Evolutionary conservation across 2,113 vertebrate genomes (phyloP), one percentile per base, ranked within the genome.

Genomic region (Dipodomys ordii): DNA sequence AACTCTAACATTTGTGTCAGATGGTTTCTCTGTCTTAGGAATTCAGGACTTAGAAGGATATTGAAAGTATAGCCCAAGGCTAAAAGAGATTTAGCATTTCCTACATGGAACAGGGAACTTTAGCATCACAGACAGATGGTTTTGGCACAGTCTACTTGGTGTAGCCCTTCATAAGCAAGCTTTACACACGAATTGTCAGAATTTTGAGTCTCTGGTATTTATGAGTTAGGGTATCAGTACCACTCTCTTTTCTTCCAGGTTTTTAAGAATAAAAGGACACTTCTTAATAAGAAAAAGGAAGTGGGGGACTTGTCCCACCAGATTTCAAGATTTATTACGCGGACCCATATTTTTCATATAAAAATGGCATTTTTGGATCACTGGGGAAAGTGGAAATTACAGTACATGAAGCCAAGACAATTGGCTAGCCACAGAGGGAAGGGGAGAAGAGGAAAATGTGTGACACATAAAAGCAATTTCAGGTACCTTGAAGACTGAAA

Each of bases 1-100:
- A 95, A 91, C 89, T 88, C 77, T 91, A 83, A 94, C 83, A 80
- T 71, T 93, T 72, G 6, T 46, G 35, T 95, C 89, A 90, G 91
- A 90, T 77, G 86, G 44, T 20, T 79, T 81, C 62, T 39, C 91
- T 39, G 69, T 77, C 67, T 83, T 69, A 91, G 78, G 95, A 94
- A 96, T 91, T 94, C 62, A 46, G 35, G 78, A 67, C 60, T 92
- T 83, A 82, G 28, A 87, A 92, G 39, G 53, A 65, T 77, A 65
- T 30, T 76, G 23, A 89, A 96, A 94, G 73, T 9, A 46, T 1
- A 84, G 46, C 72, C 87, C 65, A 57, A 67, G 67, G 91, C 64
- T 71, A 78, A 84, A 95, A 86, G 82, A 85, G 76, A 88, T 67
- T 87, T 69, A 30, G 76, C 72, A 67, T 87, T 78, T 91, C 49